Evolutionary conservation across 2,797 vertebrate genomes (phyloP).

Genomic region (Orientallactaga sibirica): DNA sequence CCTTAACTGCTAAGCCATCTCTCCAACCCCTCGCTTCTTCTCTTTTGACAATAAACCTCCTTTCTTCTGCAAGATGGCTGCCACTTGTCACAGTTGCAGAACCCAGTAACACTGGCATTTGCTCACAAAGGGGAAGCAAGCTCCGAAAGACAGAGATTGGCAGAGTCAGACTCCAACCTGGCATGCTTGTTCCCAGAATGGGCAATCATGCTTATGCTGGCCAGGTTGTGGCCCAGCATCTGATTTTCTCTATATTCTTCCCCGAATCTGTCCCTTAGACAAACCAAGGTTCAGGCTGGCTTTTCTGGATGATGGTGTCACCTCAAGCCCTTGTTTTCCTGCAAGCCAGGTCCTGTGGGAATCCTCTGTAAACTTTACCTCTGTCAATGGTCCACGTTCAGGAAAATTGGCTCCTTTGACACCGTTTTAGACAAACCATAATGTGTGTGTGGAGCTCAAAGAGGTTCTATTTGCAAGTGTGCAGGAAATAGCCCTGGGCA

Average conservation of each 20-base stretch:
- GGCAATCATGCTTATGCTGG: background rate
- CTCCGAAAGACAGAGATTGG: background rate
- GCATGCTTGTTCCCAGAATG: rapidly evolving
- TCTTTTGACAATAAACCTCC: background rate
- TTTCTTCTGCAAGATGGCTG: conserved; percentile 4
- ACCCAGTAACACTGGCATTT: background rate
- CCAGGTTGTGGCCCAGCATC: too few relatives aligned
- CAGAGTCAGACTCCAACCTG: background rate
- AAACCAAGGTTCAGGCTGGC: background rate
- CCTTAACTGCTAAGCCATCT: too few relatives aligned
- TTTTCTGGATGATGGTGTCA: background rate
- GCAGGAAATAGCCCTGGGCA: conserved; percentile 88
- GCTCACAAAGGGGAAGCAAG: background rate
- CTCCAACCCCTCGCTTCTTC: background rate
- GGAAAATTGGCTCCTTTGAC: conserved; percentile 89
- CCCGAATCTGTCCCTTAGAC: background rate
- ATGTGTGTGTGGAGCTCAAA: conserved; percentile 87
- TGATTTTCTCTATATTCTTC: background rate
- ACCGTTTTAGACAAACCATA: conserved; percentile 89
- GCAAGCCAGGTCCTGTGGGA: conserved; percentile 40
- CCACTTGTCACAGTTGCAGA: background rate
- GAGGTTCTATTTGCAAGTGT: conserved; percentile 89
- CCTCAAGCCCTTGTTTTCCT: conserved; percentile 39
- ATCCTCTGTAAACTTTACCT: conserved; percentile 79
- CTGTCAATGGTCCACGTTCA: conserved; percentile 72